Evolutionary conservation across 1,140 invertebrate genomes (phyloP).

Genomic region (Euglossa dilemma): DNA sequence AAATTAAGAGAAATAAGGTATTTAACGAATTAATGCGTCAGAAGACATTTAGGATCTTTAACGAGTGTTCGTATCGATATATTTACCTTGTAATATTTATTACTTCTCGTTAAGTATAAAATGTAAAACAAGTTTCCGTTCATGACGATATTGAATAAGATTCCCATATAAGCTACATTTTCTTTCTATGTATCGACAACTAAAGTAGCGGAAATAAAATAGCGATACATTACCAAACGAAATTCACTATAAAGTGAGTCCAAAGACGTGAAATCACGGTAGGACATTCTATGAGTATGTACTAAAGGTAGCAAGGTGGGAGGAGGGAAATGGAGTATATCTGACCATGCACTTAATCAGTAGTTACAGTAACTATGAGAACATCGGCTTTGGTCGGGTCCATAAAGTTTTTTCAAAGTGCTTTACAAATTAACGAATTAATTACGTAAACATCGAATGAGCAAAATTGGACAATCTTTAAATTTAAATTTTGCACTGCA

Average conservation of each 20-base stretch:
- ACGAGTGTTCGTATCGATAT: background rate
- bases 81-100: no score
- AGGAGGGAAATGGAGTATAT: conserved; percentile 61
- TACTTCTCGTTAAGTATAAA: no score
- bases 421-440: no score
- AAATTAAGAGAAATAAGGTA: background rate
- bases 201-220: background rate
- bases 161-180: background rate
- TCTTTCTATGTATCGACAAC: background rate
- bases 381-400: conserved; percentile 4
- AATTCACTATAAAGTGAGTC: background rate
- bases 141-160: background rate
- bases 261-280: background rate
- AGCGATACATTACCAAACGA: background rate
- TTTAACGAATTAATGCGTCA: no score
- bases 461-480: no score
- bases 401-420: background rate
- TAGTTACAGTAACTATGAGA: conserved; percentile 50
- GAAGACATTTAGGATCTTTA: background rate
- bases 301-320: conserved; percentile 46
- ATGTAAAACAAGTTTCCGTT: background rate
- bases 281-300: background rate
- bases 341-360: conserved; percentile 58
- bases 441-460: no score
- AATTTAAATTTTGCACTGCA: no score